Evolutionary conservation across 1,140 invertebrate species (phyloP), one percentile per base, ranked within the genome.

Genomic region (Temnothorax longispinosus): DNA sequence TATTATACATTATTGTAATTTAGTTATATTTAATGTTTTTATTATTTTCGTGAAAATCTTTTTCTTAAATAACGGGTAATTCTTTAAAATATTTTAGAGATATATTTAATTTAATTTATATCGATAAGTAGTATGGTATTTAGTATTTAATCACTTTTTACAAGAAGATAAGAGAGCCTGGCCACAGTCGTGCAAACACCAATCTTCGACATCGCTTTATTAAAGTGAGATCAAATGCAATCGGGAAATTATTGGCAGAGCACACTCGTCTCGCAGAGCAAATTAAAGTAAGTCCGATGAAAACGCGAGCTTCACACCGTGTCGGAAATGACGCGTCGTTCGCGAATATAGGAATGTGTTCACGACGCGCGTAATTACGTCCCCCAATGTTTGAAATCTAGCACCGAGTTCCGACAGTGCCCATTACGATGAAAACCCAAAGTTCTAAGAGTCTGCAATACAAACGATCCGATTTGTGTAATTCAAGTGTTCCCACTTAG

Each of bases 231-330:
- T 84, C 41, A 84, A 84, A 84, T 50, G 80, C 54, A 75, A 84
- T 84, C 69, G 69, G 54, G 8, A 75, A 47, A 75, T 75, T 84
- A 75, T 74, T 75, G 69, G 69, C 69, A 84, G 80, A 69, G 80
- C 80, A 84, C 32, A 84, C 69, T 75, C 69, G 80, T 84, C 75
- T 75, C 69, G 80, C 54, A 27, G 69, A 62, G 44, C 54, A 74
- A 84, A 84, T 84, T 84, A 84, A 84, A 84, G 67, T 58, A 82
- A 69, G 80, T 84, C 44, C 69, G 69, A 84, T 84, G 60, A 84
- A 84, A 84, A 84, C 69, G 78, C 65, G 50, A 56, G 8, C 13
- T 71, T 44, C 35, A 21, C 41, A 10, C 27, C 41, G 3, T 13
- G 54, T 27, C 54, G 47, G n/a, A 84, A 84, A 84, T 75, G 54